Percentiles rank a stretch among this genome's conserved stretches.
Conservation (phyloP, 2,113 vertebrate genomes). For the Neotoma lepida region DNA sequence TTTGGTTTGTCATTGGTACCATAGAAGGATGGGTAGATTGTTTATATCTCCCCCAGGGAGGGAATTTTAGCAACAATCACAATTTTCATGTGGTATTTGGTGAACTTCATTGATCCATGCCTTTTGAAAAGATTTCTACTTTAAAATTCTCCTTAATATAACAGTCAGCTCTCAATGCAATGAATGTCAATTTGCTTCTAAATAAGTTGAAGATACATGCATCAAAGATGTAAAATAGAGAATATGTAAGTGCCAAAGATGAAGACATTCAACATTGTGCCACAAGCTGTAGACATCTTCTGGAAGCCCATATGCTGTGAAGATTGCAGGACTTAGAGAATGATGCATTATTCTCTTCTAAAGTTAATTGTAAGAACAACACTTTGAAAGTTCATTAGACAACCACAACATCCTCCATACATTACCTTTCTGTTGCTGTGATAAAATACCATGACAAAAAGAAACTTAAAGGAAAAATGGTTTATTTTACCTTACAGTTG, state of each 20-base stretch:
- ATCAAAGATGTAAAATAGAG: not conserved
- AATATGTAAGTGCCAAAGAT: not conserved
- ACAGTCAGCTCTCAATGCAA: not conserved
- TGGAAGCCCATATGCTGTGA: not conserved
- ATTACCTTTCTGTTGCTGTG: not conserved
- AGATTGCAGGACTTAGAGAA: not conserved
- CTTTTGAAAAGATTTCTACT: not conserved
- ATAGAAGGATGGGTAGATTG: not conserved
- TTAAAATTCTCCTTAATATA: conserved; percentile 47
- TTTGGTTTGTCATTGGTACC: not conserved
- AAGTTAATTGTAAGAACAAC: not conserved
- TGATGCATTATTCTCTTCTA: not conserved
- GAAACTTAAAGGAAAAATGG: too few species aligned
- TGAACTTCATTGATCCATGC: not conserved
- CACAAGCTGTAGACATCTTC: not conserved
- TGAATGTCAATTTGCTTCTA: conserved; percentile 1
- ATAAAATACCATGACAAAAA: not conserved
- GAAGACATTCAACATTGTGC: not conserved
- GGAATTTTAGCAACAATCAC: not conserved
- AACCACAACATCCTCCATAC: not conserved
- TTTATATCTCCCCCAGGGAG: not conserved
- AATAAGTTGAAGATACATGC: conserved; percentile 22
- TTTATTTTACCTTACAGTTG: not conserved
- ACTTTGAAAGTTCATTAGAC: not conserved
- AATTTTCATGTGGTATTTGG: not conserved